phyloP scores from a whole-genome alignment of 2,113 vertebrate species.

The Oenanthe melanoleuca region DNA sequence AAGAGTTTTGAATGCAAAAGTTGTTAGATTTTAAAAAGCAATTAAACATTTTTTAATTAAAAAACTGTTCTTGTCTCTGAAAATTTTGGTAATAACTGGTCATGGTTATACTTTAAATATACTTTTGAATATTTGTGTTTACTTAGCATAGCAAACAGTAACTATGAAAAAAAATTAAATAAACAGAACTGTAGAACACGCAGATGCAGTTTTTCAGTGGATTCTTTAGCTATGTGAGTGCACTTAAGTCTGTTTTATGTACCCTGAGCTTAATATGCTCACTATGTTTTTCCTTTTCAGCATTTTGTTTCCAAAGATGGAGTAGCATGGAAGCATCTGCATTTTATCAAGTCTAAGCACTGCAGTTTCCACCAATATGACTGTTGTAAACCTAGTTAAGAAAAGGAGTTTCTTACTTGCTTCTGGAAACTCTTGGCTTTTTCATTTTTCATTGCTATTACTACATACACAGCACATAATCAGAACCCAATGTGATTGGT shows the following conservation, averaged over 20 bases:
- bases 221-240: neutral
- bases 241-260: neutral
- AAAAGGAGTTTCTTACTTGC: neutral
- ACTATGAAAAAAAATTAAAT: neutral
- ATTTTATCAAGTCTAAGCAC: neutral
- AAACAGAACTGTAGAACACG: neutral
- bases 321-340: neutral
- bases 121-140: neutral
- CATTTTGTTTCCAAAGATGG: neutral
- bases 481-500: neutral
- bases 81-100: neutral
- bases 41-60: neutral
- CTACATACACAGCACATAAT: neutral
- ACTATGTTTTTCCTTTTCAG: neutral
- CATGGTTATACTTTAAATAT: neutral
- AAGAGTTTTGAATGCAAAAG: neutral
- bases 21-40: neutral
- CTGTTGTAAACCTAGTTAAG: neutral
- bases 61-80: neutral
- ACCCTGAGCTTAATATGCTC: neutral
- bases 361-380: neutral
- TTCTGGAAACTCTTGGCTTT: neutral
- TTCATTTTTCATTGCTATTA: neutral
- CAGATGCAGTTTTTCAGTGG: neutral
- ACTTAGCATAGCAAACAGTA: neutral